These are phyloP conservation scores for Apamea monoglypha DNA, from an alignment of 2,888 invertebrate species.

Conservation along the genomic window DNA sequence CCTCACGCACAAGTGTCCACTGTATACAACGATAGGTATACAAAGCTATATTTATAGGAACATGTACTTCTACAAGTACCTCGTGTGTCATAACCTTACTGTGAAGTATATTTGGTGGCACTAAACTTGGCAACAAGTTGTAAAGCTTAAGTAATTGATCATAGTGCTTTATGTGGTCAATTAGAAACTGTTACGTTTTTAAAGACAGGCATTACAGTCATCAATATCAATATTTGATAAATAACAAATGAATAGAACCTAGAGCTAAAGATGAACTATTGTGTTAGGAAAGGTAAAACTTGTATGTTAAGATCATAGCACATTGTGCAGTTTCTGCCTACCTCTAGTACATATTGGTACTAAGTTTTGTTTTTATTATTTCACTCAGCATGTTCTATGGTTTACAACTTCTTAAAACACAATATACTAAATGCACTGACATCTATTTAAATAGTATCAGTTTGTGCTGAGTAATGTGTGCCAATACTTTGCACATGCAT, in stretches of 20 bases:
- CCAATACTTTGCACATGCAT: conserved; percentile 32
- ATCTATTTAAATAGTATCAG: not conserved
- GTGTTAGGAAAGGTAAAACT: not conserved
- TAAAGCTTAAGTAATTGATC: not conserved
- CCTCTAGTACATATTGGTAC: not conserved
- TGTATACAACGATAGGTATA: conserved; percentile 29
- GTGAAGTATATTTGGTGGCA: conserved; percentile 10
- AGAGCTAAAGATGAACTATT: not conserved
- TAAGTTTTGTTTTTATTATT: not conserved
- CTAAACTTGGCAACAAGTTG: conserved; percentile 17
- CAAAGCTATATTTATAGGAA: conserved; percentile 35
- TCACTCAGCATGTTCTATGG: not conserved
- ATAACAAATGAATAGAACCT: conserved; percentile 13
- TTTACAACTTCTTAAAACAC: not conserved
- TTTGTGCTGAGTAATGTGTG: conserved; percentile 35
- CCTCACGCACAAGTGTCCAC: conserved; percentile 26
- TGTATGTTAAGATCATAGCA: not conserved
- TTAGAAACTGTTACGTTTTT: conserved; percentile 12
- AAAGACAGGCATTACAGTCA: not conserved
- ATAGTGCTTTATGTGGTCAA: not conserved
- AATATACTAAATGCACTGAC: not conserved
- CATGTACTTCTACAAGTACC: conserved; percentile 33
- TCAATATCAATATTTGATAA: not conserved
- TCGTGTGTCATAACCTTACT: conserved; percentile 40
- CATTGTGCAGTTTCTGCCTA: not conserved